These are phyloP conservation scores for Esperia sulphurella DNA, from an alignment of 2,888 invertebrate species.

Conservation along the genomic window DNA sequence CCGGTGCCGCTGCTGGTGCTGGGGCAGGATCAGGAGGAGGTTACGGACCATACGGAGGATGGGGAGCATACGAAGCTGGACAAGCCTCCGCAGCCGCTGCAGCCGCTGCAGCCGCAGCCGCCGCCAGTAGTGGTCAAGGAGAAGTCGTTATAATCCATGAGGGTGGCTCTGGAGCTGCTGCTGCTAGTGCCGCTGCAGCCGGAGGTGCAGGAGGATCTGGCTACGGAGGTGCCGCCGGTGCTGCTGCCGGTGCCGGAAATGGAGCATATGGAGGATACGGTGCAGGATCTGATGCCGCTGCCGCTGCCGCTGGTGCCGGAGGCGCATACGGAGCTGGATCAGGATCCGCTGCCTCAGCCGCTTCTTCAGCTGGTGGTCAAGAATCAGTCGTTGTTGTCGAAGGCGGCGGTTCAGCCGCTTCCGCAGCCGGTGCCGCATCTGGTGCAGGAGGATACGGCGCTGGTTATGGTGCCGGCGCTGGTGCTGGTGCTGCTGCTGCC, in stretches of 20 bases:
- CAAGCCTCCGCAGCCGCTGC: too few species aligned
- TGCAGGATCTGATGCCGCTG: neutral
- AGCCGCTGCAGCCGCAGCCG: too few species aligned
- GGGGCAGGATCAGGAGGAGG: neutral
- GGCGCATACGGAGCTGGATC: neutral
- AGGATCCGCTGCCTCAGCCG: neutral
- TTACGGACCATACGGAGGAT: neutral
- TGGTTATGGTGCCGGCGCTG: neutral
- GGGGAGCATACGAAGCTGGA: neutral
- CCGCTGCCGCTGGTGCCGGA: neutral
- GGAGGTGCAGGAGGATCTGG: neutral
- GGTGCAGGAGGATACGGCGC: conserved; percentile 3
- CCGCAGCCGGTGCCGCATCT: neutral
- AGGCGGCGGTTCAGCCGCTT: too few species aligned
- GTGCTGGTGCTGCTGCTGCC: too few species aligned
- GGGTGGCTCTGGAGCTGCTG: neutral
- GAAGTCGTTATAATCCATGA: too few species aligned
- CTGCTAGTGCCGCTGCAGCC: conserved; percentile 3
- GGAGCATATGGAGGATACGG: neutral
- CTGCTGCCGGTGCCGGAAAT: conserved; percentile 3
- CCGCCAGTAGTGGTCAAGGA: too few species aligned
- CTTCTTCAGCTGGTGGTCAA: neutral
- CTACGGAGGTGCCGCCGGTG: neutral
- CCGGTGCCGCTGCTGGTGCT: too few species aligned
- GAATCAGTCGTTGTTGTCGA: too few species aligned